Percentiles rank a stretch among this genome's conserved stretches.
These are phyloP conservation scores for Aleadryas rufinucha DNA, from an alignment of 2,113 vertebrate genomes.

Conservation along the genomic window DNA sequence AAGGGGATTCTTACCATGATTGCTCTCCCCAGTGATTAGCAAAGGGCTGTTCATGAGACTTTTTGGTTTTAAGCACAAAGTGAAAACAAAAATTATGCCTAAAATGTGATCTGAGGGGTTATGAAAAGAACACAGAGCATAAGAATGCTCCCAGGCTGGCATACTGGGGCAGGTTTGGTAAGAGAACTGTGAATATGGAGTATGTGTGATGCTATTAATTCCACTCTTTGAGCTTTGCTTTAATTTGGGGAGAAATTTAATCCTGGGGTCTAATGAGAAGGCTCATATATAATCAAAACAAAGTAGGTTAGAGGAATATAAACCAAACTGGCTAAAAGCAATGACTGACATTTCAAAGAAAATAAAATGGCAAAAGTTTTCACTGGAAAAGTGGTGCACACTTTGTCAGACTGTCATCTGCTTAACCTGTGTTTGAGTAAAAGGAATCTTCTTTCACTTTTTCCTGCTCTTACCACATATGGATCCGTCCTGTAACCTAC, in stretches of 20 bases:
- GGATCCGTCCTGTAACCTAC: background rate
- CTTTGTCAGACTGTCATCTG: background rate
- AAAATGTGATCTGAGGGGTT: background rate
- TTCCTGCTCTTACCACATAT: background rate
- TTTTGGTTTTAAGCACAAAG: background rate
- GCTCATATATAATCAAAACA: background rate
- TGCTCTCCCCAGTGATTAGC: fast-evolving
- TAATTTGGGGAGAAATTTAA: background rate
- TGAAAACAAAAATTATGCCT: background rate
- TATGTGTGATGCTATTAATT: background rate
- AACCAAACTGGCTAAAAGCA: background rate
- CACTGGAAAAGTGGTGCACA: background rate
- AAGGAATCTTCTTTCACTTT: background rate
- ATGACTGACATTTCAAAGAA: background rate
- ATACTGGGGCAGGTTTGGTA: background rate
- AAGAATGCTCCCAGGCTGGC: background rate
- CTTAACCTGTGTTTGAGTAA: background rate
- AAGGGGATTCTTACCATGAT: background rate
- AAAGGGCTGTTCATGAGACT: background rate
- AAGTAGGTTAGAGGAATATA: background rate
- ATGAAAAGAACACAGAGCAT: background rate
- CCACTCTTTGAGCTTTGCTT: background rate
- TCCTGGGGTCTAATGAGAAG: background rate
- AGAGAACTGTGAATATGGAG: no score
- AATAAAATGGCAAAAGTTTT: background rate